phyloP scores from a whole-genome alignment of 2,797 vertebrate species.

The Gallirallus australis region DNA sequence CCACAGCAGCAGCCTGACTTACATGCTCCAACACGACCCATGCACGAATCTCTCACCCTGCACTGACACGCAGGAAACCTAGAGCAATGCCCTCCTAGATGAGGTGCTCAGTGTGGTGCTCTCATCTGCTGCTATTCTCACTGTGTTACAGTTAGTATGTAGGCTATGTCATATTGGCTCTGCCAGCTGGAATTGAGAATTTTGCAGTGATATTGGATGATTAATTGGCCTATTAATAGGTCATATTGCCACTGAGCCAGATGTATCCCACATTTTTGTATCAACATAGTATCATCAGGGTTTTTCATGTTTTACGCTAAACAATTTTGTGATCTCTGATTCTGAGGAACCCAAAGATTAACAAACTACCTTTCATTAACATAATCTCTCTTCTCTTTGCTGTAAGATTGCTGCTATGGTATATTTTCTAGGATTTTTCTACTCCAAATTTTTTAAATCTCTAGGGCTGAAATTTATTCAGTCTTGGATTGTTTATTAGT shows the following conservation, averaged over 20 bases:
- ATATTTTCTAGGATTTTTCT: background rate
- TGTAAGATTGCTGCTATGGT: background rate
- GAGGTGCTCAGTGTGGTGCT: background rate
- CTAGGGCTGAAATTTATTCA: background rate
- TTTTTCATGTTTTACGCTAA: background rate
- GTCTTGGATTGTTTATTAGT: background rate
- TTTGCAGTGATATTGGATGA: background rate
- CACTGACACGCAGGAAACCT: background rate
- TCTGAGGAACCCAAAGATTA: background rate
- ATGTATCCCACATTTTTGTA: conserved; percentile 9
- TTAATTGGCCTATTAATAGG: conserved; percentile 36
- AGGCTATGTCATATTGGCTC: background rate
- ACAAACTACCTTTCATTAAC: background rate
- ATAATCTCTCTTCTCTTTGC: background rate
- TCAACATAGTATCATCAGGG: background rate
- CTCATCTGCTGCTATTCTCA: background rate
- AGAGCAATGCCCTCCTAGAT: background rate
- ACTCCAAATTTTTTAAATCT: background rate
- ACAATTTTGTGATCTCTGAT: background rate
- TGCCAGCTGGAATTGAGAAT: conserved; percentile 20
- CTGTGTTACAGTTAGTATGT: background rate
- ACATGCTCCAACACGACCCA: fast-evolving
- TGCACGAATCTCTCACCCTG: background rate
- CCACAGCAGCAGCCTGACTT: background rate
- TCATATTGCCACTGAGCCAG: background rate